These are phyloP conservation scores for Pangasianodon gigas DNA, from an alignment of 2,113 vertebrate species.

Conservation along the genomic window DNA sequence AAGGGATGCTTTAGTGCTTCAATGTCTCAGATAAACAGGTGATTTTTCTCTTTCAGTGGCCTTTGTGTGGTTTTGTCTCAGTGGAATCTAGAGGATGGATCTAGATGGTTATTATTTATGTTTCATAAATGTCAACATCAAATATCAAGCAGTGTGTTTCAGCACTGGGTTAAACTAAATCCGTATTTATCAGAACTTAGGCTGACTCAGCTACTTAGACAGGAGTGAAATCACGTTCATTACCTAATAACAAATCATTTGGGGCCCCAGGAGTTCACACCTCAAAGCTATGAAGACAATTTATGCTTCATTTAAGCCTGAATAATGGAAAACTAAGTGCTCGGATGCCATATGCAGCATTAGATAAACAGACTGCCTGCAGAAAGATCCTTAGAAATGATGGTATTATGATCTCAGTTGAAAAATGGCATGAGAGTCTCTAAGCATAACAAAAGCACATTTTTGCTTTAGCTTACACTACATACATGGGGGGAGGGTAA, in stretches of 20 bases:
- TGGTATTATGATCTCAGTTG: conserved; percentile 55
- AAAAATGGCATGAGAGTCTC: conserved; percentile 65
- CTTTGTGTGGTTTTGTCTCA: conserved; percentile 19
- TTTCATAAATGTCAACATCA: conserved; percentile 10
- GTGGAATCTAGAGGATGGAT: conserved; percentile 20
- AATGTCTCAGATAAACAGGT: conserved; percentile 2
- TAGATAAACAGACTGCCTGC: conserved; percentile 34
- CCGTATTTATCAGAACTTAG: conserved; percentile 35
- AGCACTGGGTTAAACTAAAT: conserved; percentile 17
- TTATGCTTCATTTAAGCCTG: conserved; percentile 46
- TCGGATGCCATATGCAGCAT: conserved; percentile 21
- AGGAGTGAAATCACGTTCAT: conserved; percentile 38
- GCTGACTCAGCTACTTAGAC: conserved; percentile 22
- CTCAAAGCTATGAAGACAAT: conserved; percentile 41
- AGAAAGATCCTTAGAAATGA: conserved; percentile 32
- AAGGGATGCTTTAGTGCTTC: background rate
- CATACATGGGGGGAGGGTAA: conserved; percentile 59
- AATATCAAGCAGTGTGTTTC: background rate
- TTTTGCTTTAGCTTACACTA: conserved; percentile 60
- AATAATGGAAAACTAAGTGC: conserved; percentile 51
- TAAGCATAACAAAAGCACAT: conserved; percentile 51
- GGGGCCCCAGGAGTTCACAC: conserved; percentile 30
- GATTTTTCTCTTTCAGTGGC: conserved; percentile 9
- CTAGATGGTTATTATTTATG: conserved; percentile 13
- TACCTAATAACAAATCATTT: conserved; percentile 47